These are phyloP conservation scores for Lasioglossum pauxillum DNA, from an alignment of 2,888 invertebrate species.

Conservation along the genomic window DNA sequence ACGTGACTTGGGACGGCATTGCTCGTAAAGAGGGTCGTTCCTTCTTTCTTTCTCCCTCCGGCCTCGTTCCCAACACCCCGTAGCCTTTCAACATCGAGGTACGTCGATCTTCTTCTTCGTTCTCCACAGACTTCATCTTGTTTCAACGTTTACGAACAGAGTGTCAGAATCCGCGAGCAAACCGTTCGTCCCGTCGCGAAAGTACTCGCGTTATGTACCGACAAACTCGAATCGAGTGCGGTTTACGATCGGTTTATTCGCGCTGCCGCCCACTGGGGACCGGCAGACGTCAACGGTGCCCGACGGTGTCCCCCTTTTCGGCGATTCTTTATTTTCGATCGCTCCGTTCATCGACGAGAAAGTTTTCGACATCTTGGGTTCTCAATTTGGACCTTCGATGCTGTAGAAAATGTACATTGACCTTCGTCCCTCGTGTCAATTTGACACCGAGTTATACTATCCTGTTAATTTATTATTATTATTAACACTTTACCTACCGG, in stretches of 20 bases:
- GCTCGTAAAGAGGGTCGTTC: conserved; percentile 76
- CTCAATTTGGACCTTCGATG: too few relatives aligned
- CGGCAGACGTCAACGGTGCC: not conserved
- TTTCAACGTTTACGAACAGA: conserved; percentile 36
- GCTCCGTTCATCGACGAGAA: conserved; percentile 11
- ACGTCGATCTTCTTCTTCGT: not conserved
- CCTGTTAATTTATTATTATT: too few relatives aligned
- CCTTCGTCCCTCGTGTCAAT: too few relatives aligned
- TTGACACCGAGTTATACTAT: too few relatives aligned
- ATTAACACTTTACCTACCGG: too few relatives aligned
- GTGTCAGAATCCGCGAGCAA: not conserved
- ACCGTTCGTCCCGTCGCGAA: conserved; percentile 35
- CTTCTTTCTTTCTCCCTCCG: conserved; percentile 54
- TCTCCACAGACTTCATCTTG: conserved; percentile 21
- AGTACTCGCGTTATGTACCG: conserved; percentile 74
- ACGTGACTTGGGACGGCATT: conserved; percentile 52
- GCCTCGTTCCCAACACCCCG: conserved; percentile 28
- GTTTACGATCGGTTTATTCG: conserved; percentile 80
- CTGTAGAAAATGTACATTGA: too few relatives aligned
- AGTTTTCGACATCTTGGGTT: too few relatives aligned
- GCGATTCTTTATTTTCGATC: conserved; percentile 13
- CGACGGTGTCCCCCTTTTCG: conserved; percentile 33
- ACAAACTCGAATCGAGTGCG: conserved; percentile 78
- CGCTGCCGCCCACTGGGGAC: conserved; percentile 43
- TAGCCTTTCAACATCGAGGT: conserved; percentile 20